These are phyloP conservation scores for Taphrorychus bicolor DNA, from an alignment of 2,888 invertebrate genomes.

Conservation along the genomic window DNA sequence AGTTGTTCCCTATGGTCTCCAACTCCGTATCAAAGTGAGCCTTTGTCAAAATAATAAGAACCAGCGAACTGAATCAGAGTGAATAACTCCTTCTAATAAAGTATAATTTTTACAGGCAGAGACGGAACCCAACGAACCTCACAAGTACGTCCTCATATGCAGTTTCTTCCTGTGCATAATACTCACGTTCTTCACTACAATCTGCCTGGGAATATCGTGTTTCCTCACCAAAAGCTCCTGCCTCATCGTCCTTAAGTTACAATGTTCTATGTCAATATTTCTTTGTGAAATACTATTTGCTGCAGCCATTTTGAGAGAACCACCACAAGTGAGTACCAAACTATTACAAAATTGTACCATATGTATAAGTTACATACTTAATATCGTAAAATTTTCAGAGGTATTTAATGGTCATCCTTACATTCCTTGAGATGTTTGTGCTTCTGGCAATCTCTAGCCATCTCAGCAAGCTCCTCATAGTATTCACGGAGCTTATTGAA, in stretches of 20 bases:
- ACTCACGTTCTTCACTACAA: slow-evolving; percentile 60
- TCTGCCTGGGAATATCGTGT: slow-evolving; percentile 60
- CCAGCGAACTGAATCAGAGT: too few species aligned
- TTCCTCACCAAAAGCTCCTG: slow-evolving; percentile 64
- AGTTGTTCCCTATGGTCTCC: too few species aligned
- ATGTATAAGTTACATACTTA: background rate
- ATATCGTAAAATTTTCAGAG: slow-evolving; percentile 58
- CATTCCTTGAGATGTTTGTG: slow-evolving; percentile 69
- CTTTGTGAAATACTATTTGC: slow-evolving; percentile 72
- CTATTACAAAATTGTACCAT: too few species aligned
- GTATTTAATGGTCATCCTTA: slow-evolving; percentile 67
- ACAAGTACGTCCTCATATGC: slow-evolving; percentile 60
- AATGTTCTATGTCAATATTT: slow-evolving; percentile 72
- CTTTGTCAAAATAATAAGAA: too few species aligned
- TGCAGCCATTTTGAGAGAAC: slow-evolving; percentile 61
- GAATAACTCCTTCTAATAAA: too few species aligned
- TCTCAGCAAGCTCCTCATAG: slow-evolving; percentile 72
- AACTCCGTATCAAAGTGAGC: too few species aligned
- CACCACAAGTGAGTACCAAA: slow-evolving; percentile 62
- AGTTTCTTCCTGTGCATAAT: slow-evolving; percentile 65
- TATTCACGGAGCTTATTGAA: slow-evolving; percentile 74
- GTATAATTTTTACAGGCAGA: slow-evolving; percentile 41
- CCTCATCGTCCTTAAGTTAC: slow-evolving; percentile 71
- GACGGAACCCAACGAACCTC: slow-evolving; percentile 45
- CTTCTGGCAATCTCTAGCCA: slow-evolving; percentile 74